Base-by-base conservation (phyloP, 2,888 invertebrate species). In the Caradrina kadenii region DNA sequence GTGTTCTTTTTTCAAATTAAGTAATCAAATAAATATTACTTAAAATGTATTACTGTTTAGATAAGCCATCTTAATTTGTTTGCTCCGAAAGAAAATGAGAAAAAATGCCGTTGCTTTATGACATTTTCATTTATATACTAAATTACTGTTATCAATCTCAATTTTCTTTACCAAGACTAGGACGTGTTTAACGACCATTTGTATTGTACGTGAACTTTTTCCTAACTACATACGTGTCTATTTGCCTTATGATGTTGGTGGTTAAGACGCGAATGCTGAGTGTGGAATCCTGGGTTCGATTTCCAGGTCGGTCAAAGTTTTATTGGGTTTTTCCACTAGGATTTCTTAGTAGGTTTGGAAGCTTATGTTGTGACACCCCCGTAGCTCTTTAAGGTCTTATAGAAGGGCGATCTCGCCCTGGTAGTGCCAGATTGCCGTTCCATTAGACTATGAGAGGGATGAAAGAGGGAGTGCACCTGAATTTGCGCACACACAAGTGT, bases 121-220 rank as follows among this genome's bases (percentile, higher is more conserved):
- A 21, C 63, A 67, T 3, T 66, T 70, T 69, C 72, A 63, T 80
- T 82, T 69, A 55, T 68, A 45, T 73, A 69, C 59, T 68, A 80
- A 82, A 83, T 82, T 65, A 73, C 63, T 42, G 49, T 50, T 70
- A 84, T 83, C 76, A 68, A 84, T 83, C 85, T 75, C 61, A 76
- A 76, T 84, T 76, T 68, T 15, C 69, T 15, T 64, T 58, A 55
- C 68, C 52, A 48, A 61, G 66, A 65, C 79, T 69, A 62, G 45
- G 45, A 45, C 68, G 52, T 80, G 35, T 72, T n/a, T n/a, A 63
- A 79, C 50, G 52, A 45, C 55, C 53, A 26, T 80, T 69, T 71
- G 61, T 61, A 35, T 19, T 53, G 65, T 67, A 82, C 68, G 79
- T 78, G 81, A 65, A 59, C 42, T 53, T 63, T 53, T 60, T 55